These are phyloP conservation scores for Vidua macroura DNA, from an alignment of 2,113 vertebrate species.

Conservation along the genomic window DNA sequence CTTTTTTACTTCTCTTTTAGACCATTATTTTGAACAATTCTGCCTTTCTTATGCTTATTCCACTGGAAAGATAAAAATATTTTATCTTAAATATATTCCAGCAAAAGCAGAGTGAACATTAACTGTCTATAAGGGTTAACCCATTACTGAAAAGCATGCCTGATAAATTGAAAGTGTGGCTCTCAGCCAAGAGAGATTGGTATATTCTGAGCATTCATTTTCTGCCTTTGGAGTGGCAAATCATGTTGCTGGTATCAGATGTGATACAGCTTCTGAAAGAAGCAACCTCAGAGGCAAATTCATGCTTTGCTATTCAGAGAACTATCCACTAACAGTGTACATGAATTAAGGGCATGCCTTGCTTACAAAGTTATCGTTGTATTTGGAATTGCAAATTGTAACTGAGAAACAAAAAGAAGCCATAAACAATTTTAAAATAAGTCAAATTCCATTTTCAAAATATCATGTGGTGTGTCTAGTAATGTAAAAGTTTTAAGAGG, in stretches of 20 bases:
- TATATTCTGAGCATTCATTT: conserved; percentile 24
- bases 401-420: not conserved
- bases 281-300: conserved; percentile 41
- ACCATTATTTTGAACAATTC: conserved; percentile 29
- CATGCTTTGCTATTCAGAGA: not conserved
- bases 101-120: conserved; percentile 31
- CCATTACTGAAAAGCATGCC: conserved; percentile 54
- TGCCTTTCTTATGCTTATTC: conserved; percentile 28
- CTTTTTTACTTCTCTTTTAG: not conserved
- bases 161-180: conserved; percentile 57
- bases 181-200: conserved; percentile 13
- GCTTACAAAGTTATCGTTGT: not conserved
- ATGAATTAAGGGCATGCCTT: conserved; percentile 26
- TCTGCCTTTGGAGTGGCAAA: conserved; percentile 25
- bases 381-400: not conserved
- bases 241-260: conserved; percentile 7
- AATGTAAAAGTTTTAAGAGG: not conserved
- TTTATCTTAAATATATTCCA: conserved; percentile 41
- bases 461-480: not conserved
- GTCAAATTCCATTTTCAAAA: not conserved
- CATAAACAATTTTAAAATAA: not conserved
- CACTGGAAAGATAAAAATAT: conserved; percentile 47
- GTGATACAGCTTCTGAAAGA: conserved; percentile 11
- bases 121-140: conserved; percentile 50
- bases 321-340: not conserved